Evolutionary conservation across 2,888 invertebrate species (phyloP), one percentile per base, ranked within the genome.

Genomic region (Ramazzottius varieornatus): DNA sequence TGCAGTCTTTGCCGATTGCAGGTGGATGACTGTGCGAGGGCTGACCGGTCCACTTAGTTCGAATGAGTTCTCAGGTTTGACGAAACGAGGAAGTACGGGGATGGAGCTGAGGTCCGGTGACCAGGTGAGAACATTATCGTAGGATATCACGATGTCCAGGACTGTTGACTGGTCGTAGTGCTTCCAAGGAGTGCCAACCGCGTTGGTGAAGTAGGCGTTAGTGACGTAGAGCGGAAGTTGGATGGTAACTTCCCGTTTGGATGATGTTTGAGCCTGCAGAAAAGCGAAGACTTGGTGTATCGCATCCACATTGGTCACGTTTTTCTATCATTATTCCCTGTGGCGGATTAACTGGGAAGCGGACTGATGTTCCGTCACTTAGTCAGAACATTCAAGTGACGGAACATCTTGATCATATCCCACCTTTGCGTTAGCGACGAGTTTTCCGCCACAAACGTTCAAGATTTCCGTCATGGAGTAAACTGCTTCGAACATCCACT

Each of bases 141-240:
- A 54, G 29, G 54, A n/a, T 4, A 24, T 16, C 13, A 54, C 54
- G 54, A 54, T 54, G 29, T 54, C 54, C 20, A 54, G 54, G 29
- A 29, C 24, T 16, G 54, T 54, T 4, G 54, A 54, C 54, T 54
- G 54, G 29, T 54, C 54, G 29, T 16, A 54, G 29, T 54, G 54
- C 29, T 54, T 54, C 54, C 54, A 54, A 4, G 54, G 54, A 16
- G 8, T 8, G 8, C 54, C 54, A 29, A 54, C 24, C 24, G 54
- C 8, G 54, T 54, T 54, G n/a, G 54, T 54, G 54, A 54, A 54
- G 24, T 54, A 54, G n/a, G 54, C 54, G 54, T 54, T 16, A 4
- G 54, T n/a, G 20, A 54, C 29, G 29, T n/a, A 54, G n/a, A 54
- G 54, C 29, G 54, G 54, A 8, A 54, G 29, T 24, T 54, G 54